A percentile compares a stretch with the other conserved stretches of the same genome.
phyloP scores from a whole-genome alignment of 2,797 vertebrate genomes.

The Alcedo atthis region DNA sequence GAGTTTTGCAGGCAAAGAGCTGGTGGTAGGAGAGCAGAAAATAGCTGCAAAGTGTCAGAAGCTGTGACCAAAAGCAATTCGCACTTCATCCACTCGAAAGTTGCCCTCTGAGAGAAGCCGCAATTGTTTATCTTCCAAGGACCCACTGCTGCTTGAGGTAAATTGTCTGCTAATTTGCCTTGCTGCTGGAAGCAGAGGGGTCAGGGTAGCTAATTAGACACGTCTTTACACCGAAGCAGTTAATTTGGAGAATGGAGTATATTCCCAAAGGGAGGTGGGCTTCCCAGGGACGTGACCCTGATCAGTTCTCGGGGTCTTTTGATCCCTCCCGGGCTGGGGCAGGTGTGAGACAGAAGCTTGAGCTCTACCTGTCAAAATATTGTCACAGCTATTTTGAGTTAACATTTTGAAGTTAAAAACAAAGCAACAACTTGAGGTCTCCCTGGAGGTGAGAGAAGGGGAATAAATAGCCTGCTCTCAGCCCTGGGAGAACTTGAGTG shows the following conservation, averaged over 20 bases:
- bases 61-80: not conserved
- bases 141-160: not conserved
- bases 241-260: not conserved
- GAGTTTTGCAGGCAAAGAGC: not conserved
- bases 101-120: not conserved
- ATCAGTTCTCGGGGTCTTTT: not conserved
- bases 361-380: not conserved
- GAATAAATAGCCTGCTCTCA: not conserved
- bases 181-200: not conserved
- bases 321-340: not conserved
- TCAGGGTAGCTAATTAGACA: not conserved
- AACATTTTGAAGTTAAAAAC: not conserved
- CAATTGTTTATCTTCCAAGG: not conserved
- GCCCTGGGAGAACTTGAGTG: fast-evolving
- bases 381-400: fast-evolving
- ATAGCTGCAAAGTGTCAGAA: not conserved
- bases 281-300: not conserved
- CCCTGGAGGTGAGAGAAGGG: not conserved
- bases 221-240: not conserved
- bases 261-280: not conserved
- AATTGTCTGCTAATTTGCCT: not conserved
- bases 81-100: not conserved
- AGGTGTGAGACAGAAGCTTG: not conserved
- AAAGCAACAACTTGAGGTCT: not conserved
- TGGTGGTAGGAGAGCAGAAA: not conserved